Base-by-base conservation (phyloP, 2,113 vertebrate genomes). In the Irena cyanogastra region DNA sequence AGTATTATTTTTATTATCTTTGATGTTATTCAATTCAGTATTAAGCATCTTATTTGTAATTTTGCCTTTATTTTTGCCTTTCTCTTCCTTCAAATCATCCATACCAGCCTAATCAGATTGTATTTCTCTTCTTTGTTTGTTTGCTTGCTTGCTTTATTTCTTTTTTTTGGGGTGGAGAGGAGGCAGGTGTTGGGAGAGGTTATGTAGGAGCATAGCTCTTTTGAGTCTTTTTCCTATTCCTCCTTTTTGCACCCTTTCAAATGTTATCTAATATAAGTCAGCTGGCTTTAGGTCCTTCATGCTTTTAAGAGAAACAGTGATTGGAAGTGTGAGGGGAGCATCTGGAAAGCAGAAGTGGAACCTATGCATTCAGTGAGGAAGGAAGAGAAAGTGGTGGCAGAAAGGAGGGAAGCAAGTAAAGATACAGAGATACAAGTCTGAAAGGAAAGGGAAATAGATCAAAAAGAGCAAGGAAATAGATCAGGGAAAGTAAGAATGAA, bases 1-100 rank as follows among this genome's bases (percentile, higher is more conserved):
- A 33, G 30, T 16, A 0, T 70, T 33, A 47, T 96, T 96, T 92
- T 76, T 35, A 87, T 95, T 91, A 96, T 52, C 54, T 22, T 89
- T 88, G n/a, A 64, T 78, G 69, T 77, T 86, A 85, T 35, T 27
- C 63, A 72, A 95, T 90, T 78, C 10, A 6, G 11, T 60, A 81
- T 53, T 24, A 28, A 84, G 18, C 26, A 44, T 31, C 21, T 78
- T 76, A 50, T 56, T 95, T 80, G 45, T 85, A 77, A 69, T 93
- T 95, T 86, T 91, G 11, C 31, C 22, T 87, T 22, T 83, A 30
- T 41, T 80, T 94, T 60, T 92, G 13, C 52, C 23, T 81, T 65
- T 87, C 9, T 79, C 18, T 95, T 76, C 59, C 47, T 83, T 69
- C 41, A 69, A 85, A 35, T 77, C n/a, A 81, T n/a, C 45, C 75